These are phyloP conservation scores for Xylota sylvarum DNA, from an alignment of 2,888 invertebrate species.

Conservation along the genomic window DNA sequence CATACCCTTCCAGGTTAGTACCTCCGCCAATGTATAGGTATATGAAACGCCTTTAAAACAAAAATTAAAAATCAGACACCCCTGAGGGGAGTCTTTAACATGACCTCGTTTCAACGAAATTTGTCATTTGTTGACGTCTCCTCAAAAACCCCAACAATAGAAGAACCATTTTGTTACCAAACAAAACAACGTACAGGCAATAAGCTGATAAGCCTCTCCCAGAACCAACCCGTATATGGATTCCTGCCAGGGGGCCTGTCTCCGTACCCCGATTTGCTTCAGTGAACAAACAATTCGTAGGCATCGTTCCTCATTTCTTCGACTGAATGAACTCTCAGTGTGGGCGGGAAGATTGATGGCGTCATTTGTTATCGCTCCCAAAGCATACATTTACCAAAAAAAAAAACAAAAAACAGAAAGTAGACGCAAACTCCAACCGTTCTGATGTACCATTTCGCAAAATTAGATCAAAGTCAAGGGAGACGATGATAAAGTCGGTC, in stretches of 20 bases:
- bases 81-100: neutral
- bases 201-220: slow-evolving; percentile 41
- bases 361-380: slow-evolving; percentile 61
- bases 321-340: slow-evolving; percentile 6
- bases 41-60: neutral
- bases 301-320: slow-evolving; percentile 43
- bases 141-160: slow-evolving; percentile 8
- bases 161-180: slow-evolving; percentile 17
- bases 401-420: neutral
- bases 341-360: slow-evolving; percentile 60
- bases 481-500: slow-evolving; percentile 49
- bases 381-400: slow-evolving; percentile 17
- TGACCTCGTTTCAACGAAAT: slow-evolving; percentile 14
- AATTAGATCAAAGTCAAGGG: slow-evolving; percentile 52
- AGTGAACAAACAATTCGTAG: slow-evolving; percentile 22
- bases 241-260: neutral
- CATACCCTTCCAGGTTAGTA: too few relatives aligned
- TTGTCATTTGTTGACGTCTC: slow-evolving; percentile 37
- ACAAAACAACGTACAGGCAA: slow-evolving; percentile 27
- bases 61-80: slow-evolving; percentile 4
- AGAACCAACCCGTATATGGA: slow-evolving; percentile 21
- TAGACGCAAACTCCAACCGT: neutral
- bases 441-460: slow-evolving; percentile 18
- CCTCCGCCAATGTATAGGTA: neutral
- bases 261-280: slow-evolving; percentile 1